These are phyloP conservation scores for Opisthograptis luteolata DNA, from an alignment of 2,888 invertebrate species.

Conservation along the genomic window DNA sequence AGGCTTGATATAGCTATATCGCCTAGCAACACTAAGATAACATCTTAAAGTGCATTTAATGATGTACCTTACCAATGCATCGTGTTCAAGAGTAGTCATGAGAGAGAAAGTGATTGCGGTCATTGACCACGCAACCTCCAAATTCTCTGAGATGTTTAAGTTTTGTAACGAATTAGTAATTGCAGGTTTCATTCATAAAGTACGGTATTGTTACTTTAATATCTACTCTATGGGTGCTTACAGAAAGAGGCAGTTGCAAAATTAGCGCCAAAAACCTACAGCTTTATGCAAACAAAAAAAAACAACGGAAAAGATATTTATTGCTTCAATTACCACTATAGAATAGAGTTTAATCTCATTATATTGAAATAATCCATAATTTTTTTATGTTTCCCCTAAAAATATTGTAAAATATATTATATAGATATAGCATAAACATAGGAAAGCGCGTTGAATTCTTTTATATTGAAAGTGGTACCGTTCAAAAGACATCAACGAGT, in stretches of 20 bases:
- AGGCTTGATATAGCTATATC: no score
- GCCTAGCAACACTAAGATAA: neutral
- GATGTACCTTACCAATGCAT: neutral
- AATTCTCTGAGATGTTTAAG: slow-evolving; percentile 22
- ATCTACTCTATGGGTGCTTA: no score
- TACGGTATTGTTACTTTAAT: neutral
- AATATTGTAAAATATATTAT: neutral
- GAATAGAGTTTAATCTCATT: no score
- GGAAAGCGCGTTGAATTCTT: slow-evolving; percentile 27
- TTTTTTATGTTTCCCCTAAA: no score
- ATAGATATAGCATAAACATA: neutral
- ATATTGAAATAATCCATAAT: no score
- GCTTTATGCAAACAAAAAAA: no score
- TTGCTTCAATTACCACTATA: no score
- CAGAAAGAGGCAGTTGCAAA: no score
- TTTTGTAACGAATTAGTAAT: slow-evolving; percentile 20
- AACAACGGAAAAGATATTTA: no score
- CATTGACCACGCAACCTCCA: slow-evolving; percentile 38
- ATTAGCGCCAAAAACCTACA: no score
- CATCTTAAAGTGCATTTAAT: neutral
- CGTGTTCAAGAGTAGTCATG: slow-evolving; percentile 26
- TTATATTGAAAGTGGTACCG: slow-evolving; percentile 11
- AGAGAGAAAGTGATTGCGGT: slow-evolving; percentile 51
- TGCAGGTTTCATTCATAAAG: slow-evolving; percentile 24
- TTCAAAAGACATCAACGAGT: slow-evolving; percentile 51